Evolutionary conservation across 2,113 vertebrate species (phyloP), one percentile per base, ranked within the genome.

Genomic region (Sphyrna mokarran): DNA sequence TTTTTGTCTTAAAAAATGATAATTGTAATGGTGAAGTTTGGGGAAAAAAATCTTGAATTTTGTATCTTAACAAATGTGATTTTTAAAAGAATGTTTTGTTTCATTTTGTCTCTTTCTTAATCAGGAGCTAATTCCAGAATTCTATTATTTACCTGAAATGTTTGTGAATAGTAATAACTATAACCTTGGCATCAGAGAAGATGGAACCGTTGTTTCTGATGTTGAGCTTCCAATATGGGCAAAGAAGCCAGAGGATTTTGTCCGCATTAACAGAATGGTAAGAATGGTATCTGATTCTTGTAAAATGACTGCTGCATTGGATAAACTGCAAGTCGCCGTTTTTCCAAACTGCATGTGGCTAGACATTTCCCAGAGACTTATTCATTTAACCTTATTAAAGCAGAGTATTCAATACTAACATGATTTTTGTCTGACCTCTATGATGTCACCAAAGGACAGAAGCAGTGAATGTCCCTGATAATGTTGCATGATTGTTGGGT

Each of bases 131-230:
- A 99, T 98, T 97, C 99, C 99, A 26, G 99, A 99, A 97, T 99
- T 99, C 97, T 99, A 98, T 97, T 99, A 99, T 97, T 98, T 99
- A 87, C 99, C 99, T 0, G 99, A 99, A 97, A 99, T 99, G 99
- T 99, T 99, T 96, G 98, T 99, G 96, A 99, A 99, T 98, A 99
- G 98, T 96, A 99, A 99, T 54, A 98, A 98, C 61, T 99, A 99
- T 97, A 98, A 98, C 96, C 97, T 99, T 95, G 99, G 99, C 11
- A 97, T 98, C 96, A 97, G 98, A 96, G 98, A 99, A 96, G 99
- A 99, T 96, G 97, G 98, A 94, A 97, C 96, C 48, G 97, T 97
- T 96, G 98, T 99, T 76, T 98, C 98, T 96, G 98, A 99, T 0
- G 98, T 99, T 94, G 99, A 99, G 95, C 97, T 99, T 94, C 99